Evolutionary conservation across 2,797 vertebrate genomes (phyloP).

Genomic region (Lacerta bilineata): DNA sequence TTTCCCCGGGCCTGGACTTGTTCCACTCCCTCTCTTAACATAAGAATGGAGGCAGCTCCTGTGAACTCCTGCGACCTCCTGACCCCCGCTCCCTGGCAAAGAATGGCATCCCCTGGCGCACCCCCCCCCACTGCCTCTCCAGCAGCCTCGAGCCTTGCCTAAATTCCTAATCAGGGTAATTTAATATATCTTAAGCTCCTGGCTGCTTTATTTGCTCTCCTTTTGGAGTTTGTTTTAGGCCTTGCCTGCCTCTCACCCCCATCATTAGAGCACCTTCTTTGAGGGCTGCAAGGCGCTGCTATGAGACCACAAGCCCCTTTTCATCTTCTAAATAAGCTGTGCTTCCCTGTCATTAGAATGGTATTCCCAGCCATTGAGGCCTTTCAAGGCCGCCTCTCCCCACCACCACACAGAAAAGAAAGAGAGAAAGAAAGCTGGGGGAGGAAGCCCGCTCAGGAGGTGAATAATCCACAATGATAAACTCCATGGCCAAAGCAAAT

Average conservation of each 20-base stretch:
- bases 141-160: constrained; percentile 91
- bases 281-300: constrained; percentile 86
- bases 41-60: constrained; percentile 95
- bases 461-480: constrained; percentile 78
- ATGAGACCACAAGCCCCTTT: constrained; percentile 85
- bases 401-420: not conserved
- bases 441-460: constrained; percentile 64
- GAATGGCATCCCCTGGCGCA: constrained; percentile 91
- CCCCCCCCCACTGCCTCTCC: constrained; percentile 87
- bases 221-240: constrained; percentile 95
- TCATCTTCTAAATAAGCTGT: constrained; percentile 86
- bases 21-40: constrained; percentile 89
- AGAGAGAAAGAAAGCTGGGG: constrained; percentile 8
- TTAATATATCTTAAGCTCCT: constrained; percentile 98
- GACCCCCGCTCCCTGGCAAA: constrained; percentile 91
- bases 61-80: constrained; percentile 95
- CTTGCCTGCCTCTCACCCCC: constrained; percentile 88
- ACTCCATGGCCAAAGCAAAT: constrained; percentile 72
- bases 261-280: constrained; percentile 88
- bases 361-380: constrained; percentile 85
- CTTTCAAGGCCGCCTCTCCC: constrained; percentile 80
- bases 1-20: constrained; percentile 92
- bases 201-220: constrained; percentile 90
- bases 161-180: constrained; percentile 99
- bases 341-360: constrained; percentile 87